Conservation (phyloP, 2,113 vertebrate genomes). For the Hemibagrus wyckioides region DNA sequence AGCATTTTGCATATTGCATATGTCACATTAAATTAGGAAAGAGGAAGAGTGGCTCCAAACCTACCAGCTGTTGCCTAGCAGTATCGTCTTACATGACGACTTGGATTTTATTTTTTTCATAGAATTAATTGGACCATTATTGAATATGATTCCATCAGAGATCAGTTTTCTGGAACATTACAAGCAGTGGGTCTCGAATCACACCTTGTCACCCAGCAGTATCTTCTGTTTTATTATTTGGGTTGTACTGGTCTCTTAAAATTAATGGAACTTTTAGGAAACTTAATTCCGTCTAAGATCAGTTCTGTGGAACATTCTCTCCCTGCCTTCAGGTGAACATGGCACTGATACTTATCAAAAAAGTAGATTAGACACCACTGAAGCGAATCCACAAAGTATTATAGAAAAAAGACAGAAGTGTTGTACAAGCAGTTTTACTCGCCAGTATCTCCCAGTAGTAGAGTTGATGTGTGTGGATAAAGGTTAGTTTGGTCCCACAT, state of each 20-base stretch:
- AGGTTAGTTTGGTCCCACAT: constrained; percentile 22
- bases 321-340: constrained; percentile 19
- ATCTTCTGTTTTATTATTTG: constrained; percentile 50
- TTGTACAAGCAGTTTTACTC: constrained; percentile 6
- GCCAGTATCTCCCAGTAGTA: background rate
- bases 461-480: constrained; percentile 17
- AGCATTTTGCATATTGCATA: constrained; percentile 48
- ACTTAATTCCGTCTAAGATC: constrained; percentile 14
- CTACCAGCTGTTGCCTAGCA: constrained; percentile 47
- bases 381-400: constrained; percentile 22
- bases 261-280: constrained; percentile 61
- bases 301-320: constrained; percentile 17
- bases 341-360: constrained; percentile 4
- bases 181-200: background rate
- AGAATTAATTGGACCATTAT: constrained; percentile 64
- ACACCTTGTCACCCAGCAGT: background rate
- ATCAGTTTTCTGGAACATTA: constrained; percentile 23
- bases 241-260: constrained; percentile 57
- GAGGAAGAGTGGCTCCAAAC: background rate
- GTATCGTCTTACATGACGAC: constrained; percentile 63
- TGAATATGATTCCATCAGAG: constrained; percentile 8
- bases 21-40: constrained; percentile 62
- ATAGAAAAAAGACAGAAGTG: background rate
- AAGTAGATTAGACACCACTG: constrained; percentile 16
- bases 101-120: constrained; percentile 57